phyloP scores from a whole-genome alignment of 1,140 invertebrate genomes.

The Calycopis cecrops region DNA sequence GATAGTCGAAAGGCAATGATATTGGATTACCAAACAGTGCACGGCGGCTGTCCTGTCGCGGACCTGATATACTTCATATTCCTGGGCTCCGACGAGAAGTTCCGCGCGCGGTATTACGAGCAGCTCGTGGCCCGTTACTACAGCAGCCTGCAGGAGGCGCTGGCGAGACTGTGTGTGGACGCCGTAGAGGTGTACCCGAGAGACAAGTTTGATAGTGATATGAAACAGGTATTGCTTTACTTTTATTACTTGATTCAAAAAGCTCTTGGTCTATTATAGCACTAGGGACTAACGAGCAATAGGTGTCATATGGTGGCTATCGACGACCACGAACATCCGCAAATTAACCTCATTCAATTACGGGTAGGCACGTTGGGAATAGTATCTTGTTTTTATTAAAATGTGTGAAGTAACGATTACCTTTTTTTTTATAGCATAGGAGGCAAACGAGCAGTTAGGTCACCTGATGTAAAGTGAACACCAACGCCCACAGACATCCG shows the following conservation, averaged over 20 bases:
- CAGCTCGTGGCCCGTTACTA: slow-evolving; percentile 71
- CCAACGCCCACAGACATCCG: no score
- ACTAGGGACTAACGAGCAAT: no score
- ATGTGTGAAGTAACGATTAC: no score
- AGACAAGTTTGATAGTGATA: slow-evolving; percentile 39
- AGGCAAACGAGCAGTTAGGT: no score
- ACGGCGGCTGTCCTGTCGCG: slow-evolving; percentile 62
- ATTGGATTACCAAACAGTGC: slow-evolving; percentile 75
- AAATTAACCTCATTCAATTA: no score
- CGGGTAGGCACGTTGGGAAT: no score
- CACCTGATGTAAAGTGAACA: no score
- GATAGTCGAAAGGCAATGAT: slow-evolving; percentile 47
- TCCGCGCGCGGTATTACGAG: slow-evolving; percentile 60
- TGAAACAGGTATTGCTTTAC: slow-evolving; percentile 35
- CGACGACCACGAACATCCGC: no score
- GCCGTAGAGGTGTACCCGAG: slow-evolving; percentile 39
- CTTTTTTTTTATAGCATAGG: no score
- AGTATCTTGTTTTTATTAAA: no score
- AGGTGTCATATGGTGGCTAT: no score
- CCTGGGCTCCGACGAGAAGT: slow-evolving; percentile 63
- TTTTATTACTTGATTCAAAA: not conserved
- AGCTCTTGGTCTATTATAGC: no score
- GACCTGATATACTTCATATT: slow-evolving; percentile 76
- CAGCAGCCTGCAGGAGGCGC: slow-evolving; percentile 21
- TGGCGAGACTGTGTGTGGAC: slow-evolving; percentile 30